Evolutionary conservation across 2,888 invertebrate species (phyloP), one percentile per base, ranked within the genome.

Genomic region (Noctua janthe): DNA sequence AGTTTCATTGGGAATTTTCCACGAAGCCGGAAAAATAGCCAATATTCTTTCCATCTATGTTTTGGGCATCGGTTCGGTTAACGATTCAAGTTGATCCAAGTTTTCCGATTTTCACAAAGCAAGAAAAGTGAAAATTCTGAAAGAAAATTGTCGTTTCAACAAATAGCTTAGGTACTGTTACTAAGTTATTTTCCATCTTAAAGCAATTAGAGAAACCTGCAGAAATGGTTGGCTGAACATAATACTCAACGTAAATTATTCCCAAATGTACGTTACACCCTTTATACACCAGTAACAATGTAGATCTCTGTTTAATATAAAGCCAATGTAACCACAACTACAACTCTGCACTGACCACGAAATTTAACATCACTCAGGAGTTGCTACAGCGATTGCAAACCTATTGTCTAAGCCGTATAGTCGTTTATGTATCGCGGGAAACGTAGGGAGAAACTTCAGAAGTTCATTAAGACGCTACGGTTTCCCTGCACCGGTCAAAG

Each of bases 401-500:
- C 91, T 95, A 93, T 90, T 82, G 83, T 78, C 82, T 79, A 74
- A 72, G 80, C 54, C 54, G 76, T 92, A 94, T 92, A 94, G 88
- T 88, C 82, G 83, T 89, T 89, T 92, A 90, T 93, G 82, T 88
- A 86, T 86, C 86, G 92, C 76, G 84, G 88, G 85, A 87, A 90
- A 84, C 81, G 74, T 84, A 71, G 76, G 83, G 85, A 71, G 88
- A 89, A 92, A 95, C 92, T 95, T 94, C 89, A 90, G 91, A 96
- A 96, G 93, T 96, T 96, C 95, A 96, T 96, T 95, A 96, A 94
- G 95, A 94, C 94, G 94, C 93, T 93, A 94, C 93, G 94, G 94
- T 94, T 95, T 93, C 93, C 91, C 90, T 94, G 94, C 92, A 93
- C 91, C 91, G 92, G 93, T 92, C 93, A 93, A 95, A 95, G 92